These are phyloP conservation scores for Limenitis camilla DNA, from an alignment of 2,888 invertebrate genomes.

Conservation along the genomic window DNA sequence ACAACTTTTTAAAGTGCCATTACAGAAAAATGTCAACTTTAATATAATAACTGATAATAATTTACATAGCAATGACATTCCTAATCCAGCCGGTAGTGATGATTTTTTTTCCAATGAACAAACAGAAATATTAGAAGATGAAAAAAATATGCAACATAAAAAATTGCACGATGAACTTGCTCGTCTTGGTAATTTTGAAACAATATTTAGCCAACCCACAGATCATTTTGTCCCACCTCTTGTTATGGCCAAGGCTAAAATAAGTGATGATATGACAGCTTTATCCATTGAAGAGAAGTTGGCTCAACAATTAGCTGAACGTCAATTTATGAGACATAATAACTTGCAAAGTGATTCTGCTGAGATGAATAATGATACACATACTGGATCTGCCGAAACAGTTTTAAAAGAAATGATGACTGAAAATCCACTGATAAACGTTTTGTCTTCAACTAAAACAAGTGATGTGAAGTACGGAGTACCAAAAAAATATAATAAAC, in stretches of 20 bases:
- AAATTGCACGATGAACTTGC: conserved; percentile 62
- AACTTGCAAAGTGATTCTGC: conserved; percentile 22
- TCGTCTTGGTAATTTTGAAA: conserved; percentile 58
- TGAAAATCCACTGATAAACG: conserved; percentile 26
- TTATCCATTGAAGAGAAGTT: conserved; percentile 66
- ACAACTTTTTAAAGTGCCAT: conserved; percentile 23
- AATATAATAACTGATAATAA: conserved; percentile 42
- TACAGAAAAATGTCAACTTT: conserved; percentile 39
- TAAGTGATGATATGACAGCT: conserved; percentile 68
- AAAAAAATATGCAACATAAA: conserved; percentile 59
- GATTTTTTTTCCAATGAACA: conserved; percentile 45
- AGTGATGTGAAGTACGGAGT: conserved; percentile 37
- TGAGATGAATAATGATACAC: conserved; percentile 26
- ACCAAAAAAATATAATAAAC: conserved; percentile 59
- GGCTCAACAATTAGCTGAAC: conserved; percentile 59
- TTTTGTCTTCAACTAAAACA: conserved; percentile 25
- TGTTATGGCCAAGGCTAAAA: conserved; percentile 69
- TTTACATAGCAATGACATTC: conserved; percentile 55
- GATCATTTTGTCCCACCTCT: conserved; percentile 70
- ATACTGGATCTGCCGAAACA: conserved; percentile 20
- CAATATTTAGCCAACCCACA: conserved; percentile 65
- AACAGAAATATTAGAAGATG: conserved; percentile 51
- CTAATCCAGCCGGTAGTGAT: conserved; percentile 40
- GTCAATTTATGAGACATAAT: conserved; percentile 36
- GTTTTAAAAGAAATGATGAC: conserved; percentile 24